Percentiles rank a stretch among this genome's conserved stretches.
These are phyloP conservation scores for Tachina lurida DNA, from an alignment of 2,888 invertebrate species.

Conservation along the genomic window DNA sequence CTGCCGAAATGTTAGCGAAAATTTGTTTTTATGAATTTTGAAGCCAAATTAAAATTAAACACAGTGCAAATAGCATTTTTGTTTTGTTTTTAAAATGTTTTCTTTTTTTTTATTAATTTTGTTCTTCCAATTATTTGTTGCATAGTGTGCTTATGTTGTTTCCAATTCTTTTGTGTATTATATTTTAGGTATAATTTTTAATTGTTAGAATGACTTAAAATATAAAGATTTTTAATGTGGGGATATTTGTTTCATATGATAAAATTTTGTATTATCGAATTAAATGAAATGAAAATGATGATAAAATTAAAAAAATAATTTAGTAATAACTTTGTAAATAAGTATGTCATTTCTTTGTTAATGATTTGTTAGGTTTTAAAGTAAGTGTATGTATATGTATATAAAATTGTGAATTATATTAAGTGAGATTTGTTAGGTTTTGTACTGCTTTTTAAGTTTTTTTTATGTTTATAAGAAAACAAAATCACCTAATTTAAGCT, in stretches of 20 bases:
- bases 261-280: slow-evolving; percentile 23
- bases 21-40: slow-evolving; percentile 49
- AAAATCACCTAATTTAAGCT: slow-evolving; percentile 19
- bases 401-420: slow-evolving; percentile 39
- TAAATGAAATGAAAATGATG: slow-evolving; percentile 20
- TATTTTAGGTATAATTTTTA: slow-evolving; percentile 65
- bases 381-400: slow-evolving; percentile 61
- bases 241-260: slow-evolving; percentile 63
- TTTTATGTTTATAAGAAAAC: slow-evolving; percentile 1
- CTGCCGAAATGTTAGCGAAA: slow-evolving; percentile 34
- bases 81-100: slow-evolving; percentile 49
- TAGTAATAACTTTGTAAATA: slow-evolving; percentile 25
- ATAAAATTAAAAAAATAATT: slow-evolving; percentile 13
- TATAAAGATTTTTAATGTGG: slow-evolving; percentile 69
- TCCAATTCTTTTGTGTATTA: slow-evolving; percentile 67
- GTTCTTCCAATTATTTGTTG: slow-evolving; percentile 74
- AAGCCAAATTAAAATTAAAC: slow-evolving; percentile 47
- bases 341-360: slow-evolving; percentile 30
- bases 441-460: slow-evolving; percentile 72
- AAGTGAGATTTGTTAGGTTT: slow-evolving; percentile 52
- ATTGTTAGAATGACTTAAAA: slow-evolving; percentile 70
- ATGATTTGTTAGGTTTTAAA: slow-evolving; percentile 20
- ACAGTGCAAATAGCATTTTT: slow-evolving; percentile 59
- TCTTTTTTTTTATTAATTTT: slow-evolving; percentile 42
- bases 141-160: slow-evolving; percentile 73